Conservation (phyloP, 1,140 invertebrate species). For the Drosophila nigromelanica region DNA sequence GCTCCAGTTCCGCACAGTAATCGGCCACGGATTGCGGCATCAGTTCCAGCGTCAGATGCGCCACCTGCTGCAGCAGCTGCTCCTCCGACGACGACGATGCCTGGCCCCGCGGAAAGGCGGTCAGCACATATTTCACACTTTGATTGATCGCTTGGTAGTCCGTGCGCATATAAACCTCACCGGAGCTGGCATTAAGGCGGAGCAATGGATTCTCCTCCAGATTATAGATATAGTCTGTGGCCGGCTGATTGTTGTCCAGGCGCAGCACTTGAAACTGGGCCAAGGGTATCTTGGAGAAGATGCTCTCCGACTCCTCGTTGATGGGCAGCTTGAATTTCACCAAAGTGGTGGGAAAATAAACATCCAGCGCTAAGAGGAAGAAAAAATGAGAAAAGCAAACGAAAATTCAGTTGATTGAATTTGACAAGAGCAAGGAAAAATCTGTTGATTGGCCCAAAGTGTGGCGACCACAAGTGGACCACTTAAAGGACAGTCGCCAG, state of each 20-base stretch:
- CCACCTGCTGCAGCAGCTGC: constrained; percentile 47
- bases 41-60: constrained; percentile 69
- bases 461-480: constrained; percentile 35
- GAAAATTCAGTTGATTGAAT: constrained; percentile 32
- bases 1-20: constrained; percentile 71
- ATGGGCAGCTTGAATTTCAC: constrained; percentile 78
- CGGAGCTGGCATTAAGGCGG: constrained; percentile 64
- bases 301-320: constrained; percentile 79
- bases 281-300: constrained; percentile 81
- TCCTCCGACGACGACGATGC: not conserved
- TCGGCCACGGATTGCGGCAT: constrained; percentile 48
- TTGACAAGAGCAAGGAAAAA: constrained; percentile 6
- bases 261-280: constrained; percentile 77
- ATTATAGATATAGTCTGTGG: constrained; percentile 73
- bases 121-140: constrained; percentile 59
- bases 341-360: constrained; percentile 78
- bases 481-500: not conserved
- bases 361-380: constrained; percentile 61
- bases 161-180: constrained; percentile 73
- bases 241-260: constrained; percentile 52
- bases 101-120: constrained; percentile 55
- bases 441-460: constrained; percentile 29
- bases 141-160: constrained; percentile 56
- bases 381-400: constrained; percentile 9
- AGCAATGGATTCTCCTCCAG: constrained; percentile 70